phyloP scores from a whole-genome alignment of 2,113 vertebrate species.

The Phrynosoma platyrhinos region DNA sequence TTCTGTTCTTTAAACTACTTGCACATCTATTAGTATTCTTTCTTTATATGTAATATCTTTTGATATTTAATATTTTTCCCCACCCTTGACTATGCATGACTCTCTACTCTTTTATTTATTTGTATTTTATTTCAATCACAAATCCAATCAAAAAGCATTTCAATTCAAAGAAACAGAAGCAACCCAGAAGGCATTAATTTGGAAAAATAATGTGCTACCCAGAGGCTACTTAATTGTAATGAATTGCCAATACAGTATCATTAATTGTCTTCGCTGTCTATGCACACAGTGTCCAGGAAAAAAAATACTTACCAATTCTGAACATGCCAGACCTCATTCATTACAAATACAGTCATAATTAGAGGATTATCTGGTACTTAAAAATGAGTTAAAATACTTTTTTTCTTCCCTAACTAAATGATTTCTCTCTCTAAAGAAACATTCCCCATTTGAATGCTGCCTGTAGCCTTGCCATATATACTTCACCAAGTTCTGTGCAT shows the following conservation, averaged over 20 bases:
- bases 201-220: slow-evolving; percentile 58
- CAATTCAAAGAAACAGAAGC: slow-evolving; percentile 52
- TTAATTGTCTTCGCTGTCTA: slow-evolving; percentile 69
- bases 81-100: neutral
- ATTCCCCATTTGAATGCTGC: slow-evolving; percentile 5
- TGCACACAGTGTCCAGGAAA: slow-evolving; percentile 55
- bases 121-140: neutral
- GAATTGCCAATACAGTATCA: slow-evolving; percentile 54
- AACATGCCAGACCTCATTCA: slow-evolving; percentile 53
- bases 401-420: slow-evolving; percentile 52
- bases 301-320: slow-evolving; percentile 63
- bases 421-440: slow-evolving; percentile 45
- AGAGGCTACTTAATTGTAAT: slow-evolving; percentile 65
- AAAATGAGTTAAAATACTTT: slow-evolving; percentile 46
- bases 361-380: slow-evolving; percentile 48
- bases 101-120: neutral
- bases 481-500: slow-evolving; percentile 55
- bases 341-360: slow-evolving; percentile 62
- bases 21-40: neutral
- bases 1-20: neutral
- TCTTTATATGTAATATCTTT: neutral
- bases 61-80: neutral
- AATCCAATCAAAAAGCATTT: slow-evolving; percentile 32
- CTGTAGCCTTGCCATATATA: slow-evolving; percentile 37
- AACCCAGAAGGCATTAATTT: slow-evolving; percentile 35